phyloP scores from a whole-genome alignment of 2,888 invertebrate genomes.

The Drosophila putrida region DNA sequence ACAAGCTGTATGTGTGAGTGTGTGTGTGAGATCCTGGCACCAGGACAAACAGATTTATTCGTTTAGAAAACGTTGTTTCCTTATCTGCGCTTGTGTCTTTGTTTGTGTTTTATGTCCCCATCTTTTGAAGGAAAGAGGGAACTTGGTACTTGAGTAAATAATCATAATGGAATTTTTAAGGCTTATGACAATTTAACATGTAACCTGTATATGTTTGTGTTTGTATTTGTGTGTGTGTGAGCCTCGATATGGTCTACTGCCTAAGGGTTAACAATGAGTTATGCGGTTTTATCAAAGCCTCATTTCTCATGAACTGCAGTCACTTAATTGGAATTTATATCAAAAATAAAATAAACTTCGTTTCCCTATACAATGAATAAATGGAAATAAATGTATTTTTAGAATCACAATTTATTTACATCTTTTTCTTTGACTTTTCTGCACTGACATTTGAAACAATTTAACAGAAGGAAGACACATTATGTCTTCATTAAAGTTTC shows the following conservation, averaged over 20 bases:
- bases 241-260: constrained; percentile 27
- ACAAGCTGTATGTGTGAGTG: constrained; percentile 42
- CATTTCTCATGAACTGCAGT: constrained; percentile 42
- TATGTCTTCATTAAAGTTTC: constrained; percentile 7
- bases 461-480: background rate
- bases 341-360: constrained; percentile 34
- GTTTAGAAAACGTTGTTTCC: constrained; percentile 78
- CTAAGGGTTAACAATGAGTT: constrained; percentile 58
- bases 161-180: constrained; percentile 80
- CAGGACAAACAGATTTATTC: constrained; percentile 77
- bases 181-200: constrained; percentile 75
- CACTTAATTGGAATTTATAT: constrained; percentile 69
- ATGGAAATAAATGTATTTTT: constrained; percentile 13
- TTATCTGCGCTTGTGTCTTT: constrained; percentile 64
- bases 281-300: constrained; percentile 46
- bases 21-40: constrained; percentile 64
- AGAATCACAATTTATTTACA: background rate
- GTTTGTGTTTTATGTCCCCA: constrained; percentile 61
- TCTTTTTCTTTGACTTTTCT: background rate
- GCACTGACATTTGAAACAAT: background rate
- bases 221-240: constrained; percentile 8
- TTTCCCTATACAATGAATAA: background rate
- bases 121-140: constrained; percentile 6
- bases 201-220: constrained; percentile 30
- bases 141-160: constrained; percentile 70